Percentiles rank a stretch among this genome's conserved stretches.
Evolutionary conservation across 1,140 invertebrate genomes (phyloP).

Genomic region (Phocides pigmalion): DNA sequence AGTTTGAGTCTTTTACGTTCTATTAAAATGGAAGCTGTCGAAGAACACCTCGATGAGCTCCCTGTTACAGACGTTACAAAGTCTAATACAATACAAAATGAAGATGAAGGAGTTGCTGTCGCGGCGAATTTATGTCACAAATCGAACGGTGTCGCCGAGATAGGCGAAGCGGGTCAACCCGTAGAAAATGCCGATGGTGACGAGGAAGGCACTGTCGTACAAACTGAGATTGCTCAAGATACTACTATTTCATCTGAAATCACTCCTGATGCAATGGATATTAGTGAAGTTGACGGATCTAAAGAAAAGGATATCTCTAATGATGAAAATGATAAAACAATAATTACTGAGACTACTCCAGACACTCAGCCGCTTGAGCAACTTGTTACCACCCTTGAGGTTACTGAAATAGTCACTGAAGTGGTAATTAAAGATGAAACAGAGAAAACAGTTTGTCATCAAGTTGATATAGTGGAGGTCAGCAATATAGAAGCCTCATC

Average conservation of each 20-base stretch:
- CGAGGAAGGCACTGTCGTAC: neutral
- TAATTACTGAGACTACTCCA: neutral
- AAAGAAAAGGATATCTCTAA: neutral
- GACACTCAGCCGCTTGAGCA: neutral
- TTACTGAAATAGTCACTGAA: conserved; percentile 26
- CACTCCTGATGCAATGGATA: conserved; percentile 5
- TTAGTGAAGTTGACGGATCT: neutral
- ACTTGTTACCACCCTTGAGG: conserved; percentile 1
- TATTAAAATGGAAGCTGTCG: conserved; percentile 64
- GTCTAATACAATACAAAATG: conserved; percentile 42
- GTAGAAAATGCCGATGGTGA: conserved; percentile 1
- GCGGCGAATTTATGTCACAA: conserved; percentile 62
- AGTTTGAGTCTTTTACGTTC: conserved; percentile 15
- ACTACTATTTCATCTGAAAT: conserved; percentile 9
- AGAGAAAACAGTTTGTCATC: conserved; percentile 33
- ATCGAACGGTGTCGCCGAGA: conserved; percentile 64
- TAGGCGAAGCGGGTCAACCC: conserved; percentile 24
- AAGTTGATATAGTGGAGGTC: conserved; percentile 41
- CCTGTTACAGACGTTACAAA: conserved; percentile 47
- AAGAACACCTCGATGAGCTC: conserved; percentile 49
- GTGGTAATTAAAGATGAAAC: conserved; percentile 28
- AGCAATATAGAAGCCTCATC: conserved; percentile 40
- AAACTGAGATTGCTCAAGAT: conserved; percentile 1
- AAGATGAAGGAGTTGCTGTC: conserved; percentile 40
- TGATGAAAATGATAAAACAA: conserved; percentile 14